Evolutionary conservation across 2,888 invertebrate species (phyloP).

Genomic region (Sclerodermus sp.): DNA sequence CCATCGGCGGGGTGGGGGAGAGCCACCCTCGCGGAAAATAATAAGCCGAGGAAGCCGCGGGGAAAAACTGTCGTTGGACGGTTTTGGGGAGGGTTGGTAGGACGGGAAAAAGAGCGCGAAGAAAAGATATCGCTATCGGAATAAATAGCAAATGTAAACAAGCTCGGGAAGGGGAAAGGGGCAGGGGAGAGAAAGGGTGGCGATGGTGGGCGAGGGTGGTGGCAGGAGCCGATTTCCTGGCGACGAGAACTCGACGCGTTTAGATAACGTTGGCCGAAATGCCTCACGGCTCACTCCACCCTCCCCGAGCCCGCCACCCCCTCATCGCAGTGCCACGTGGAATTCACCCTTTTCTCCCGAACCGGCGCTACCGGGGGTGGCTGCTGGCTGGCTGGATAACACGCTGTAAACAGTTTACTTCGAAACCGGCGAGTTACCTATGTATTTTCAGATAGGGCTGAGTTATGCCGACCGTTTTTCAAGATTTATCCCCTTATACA

Average conservation of each 20-base stretch:
- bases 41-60: too few relatives aligned
- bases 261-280: conserved; percentile 40
- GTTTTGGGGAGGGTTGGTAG: too few relatives aligned
- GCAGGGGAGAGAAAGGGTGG: not conserved
- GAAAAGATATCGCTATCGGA: conserved; percentile 21
- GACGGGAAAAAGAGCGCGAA: too few relatives aligned
- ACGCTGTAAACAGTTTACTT: conserved; percentile 51
- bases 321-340: conserved; percentile 25
- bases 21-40: too few relatives aligned
- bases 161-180: not conserved
- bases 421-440: conserved; percentile 47
- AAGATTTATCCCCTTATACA: conserved; percentile 49
- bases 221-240: conserved; percentile 3
- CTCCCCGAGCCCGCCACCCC: not conserved
- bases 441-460: conserved; percentile 55
- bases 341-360: conserved; percentile 34
- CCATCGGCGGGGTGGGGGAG: too few relatives aligned
- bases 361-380: too few relatives aligned
- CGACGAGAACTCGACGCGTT: conserved; percentile 45
- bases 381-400: conserved; percentile 31
- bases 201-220: not conserved
- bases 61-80: too few relatives aligned
- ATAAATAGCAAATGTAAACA: conserved; percentile 2
- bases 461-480: conserved; percentile 51
- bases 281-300: conserved; percentile 2